Conservation (phyloP, 2,888 invertebrate species). For the Noctua fimbriata region DNA sequence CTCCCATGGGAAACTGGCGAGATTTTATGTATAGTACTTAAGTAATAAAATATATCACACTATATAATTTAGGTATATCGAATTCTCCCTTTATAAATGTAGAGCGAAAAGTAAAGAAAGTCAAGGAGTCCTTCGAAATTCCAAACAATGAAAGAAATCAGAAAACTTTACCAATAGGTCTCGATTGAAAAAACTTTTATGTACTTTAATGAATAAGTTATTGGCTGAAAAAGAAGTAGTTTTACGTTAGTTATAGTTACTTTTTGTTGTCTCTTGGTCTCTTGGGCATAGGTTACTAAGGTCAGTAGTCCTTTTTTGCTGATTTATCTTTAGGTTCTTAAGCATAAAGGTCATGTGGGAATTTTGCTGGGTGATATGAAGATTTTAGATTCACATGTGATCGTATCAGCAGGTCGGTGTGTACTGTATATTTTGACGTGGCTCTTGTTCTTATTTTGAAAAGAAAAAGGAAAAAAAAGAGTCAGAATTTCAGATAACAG, state of each 20-base stretch:
- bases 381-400: background rate
- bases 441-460: background rate
- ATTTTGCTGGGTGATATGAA: background rate
- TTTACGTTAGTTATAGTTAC: slow-evolving; percentile 25
- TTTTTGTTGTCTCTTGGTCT: slow-evolving; percentile 14
- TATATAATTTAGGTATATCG: background rate
- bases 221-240: slow-evolving; percentile 34
- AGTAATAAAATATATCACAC: too few relatives aligned
- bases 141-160: slow-evolving; percentile 60
- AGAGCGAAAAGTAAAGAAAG: slow-evolving; percentile 31
- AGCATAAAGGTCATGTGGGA: too few relatives aligned
- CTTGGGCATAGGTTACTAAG: background rate
- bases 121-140: slow-evolving; percentile 51
- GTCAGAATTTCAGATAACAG: background rate
- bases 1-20: too few relatives aligned
- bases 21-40: too few relatives aligned
- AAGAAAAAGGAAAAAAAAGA: background rate
- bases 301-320: background rate
- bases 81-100: background rate
- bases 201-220: slow-evolving; percentile 57
- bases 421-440: background rate
- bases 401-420: background rate
- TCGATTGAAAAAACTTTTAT: slow-evolving; percentile 52
- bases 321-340: background rate
- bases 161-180: slow-evolving; percentile 62